These are phyloP conservation scores for Gryllus bimaculatus DNA, from an alignment of 1,140 invertebrate genomes.

Conservation along the genomic window DNA sequence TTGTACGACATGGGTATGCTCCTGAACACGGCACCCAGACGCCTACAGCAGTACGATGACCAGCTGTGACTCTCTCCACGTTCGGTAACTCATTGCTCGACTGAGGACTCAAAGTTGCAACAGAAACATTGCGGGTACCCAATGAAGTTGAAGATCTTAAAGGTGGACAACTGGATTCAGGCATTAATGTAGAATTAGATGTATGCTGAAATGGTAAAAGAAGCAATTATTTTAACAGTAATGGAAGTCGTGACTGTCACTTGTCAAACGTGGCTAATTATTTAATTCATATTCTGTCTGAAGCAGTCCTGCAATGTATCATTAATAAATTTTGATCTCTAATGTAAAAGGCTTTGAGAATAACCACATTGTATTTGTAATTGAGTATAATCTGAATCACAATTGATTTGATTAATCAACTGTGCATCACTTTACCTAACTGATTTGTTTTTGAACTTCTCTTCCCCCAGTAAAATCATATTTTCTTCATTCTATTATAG, in stretches of 20 bases:
- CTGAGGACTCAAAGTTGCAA: conserved; percentile 16
- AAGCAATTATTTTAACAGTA: too few species aligned
- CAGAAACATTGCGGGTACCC: conserved; percentile 12
- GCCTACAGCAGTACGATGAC: conserved; percentile 16
- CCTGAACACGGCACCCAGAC: conserved; percentile 11
- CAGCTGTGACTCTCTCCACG: conserved; percentile 16
- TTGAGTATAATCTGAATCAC: too few species aligned
- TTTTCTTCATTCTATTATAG: not conserved
- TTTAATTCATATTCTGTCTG: too few species aligned
- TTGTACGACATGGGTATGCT: conserved; percentile 28
- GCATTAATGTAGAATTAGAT: not conserved
- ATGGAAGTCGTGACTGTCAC: too few species aligned
- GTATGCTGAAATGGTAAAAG: not conserved
- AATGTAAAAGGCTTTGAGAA: too few species aligned
- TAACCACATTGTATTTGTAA: too few species aligned
- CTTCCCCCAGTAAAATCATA: not conserved
- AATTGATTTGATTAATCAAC: too few species aligned
- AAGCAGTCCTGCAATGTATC: too few species aligned
- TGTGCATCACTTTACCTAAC: too few species aligned
- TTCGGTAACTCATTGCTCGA: conserved; percentile 16
- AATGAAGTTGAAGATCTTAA: not conserved
- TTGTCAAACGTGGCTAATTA: too few species aligned
- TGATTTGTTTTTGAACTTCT: not conserved
- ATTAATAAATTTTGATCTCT: too few species aligned
- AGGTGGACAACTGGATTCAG: not conserved